Evolutionary conservation across 2,113 vertebrate species (phyloP).

Genomic region (Sakesphorus luctuosus): DNA sequence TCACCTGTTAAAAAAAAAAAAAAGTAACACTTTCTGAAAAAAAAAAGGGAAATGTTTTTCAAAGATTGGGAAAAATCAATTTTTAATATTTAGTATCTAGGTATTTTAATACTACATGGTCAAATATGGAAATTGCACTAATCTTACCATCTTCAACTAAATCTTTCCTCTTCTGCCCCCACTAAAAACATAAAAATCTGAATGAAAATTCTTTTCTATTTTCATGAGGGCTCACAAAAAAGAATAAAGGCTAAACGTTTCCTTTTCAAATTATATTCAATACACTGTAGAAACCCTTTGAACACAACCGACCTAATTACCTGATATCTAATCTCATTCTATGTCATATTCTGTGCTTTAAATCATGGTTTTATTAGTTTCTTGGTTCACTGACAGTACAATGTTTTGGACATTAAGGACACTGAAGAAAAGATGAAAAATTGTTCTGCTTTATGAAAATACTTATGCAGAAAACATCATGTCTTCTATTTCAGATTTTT

Average conservation of each 20-base stretch:
- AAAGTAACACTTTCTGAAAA: neutral
- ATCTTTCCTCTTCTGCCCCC: neutral
- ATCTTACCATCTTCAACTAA: neutral
- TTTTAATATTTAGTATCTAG: neutral
- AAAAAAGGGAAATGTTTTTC: neutral
- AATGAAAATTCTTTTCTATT: neutral
- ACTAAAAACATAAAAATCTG: neutral
- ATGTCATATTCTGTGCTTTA: neutral
- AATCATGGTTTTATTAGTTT: neutral
- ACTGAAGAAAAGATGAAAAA: neutral
- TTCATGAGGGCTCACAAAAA: neutral
- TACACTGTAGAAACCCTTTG: neutral
- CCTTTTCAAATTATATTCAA: neutral
- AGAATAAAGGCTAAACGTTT: neutral
- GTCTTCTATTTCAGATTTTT: neutral
- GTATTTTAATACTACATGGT: neutral
- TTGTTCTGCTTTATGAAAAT: neutral
- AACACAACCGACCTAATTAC: neutral
- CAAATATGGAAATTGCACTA: neutral
- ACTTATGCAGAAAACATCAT: neutral
- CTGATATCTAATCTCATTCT: neutral
- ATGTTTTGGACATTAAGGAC: neutral
- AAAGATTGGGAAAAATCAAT: neutral
- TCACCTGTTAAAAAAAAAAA: neutral
- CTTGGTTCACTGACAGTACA: fast-evolving